phyloP scores from a whole-genome alignment of 2,113 vertebrate genomes.

The Rhombomys opimus region DNA sequence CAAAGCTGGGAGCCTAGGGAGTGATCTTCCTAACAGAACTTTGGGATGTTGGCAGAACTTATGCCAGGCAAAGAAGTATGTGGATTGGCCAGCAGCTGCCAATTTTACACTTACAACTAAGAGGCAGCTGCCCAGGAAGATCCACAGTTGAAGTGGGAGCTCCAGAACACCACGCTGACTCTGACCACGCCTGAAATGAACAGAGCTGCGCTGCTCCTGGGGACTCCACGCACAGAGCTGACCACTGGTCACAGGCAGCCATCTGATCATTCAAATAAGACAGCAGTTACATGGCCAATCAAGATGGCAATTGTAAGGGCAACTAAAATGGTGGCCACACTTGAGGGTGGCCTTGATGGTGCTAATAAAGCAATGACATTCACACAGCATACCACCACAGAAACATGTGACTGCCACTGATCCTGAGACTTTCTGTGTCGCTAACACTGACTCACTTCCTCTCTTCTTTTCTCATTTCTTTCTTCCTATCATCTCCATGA shows the following conservation, averaged over 20 bases:
- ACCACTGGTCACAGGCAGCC: not conserved
- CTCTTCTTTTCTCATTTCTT: not conserved
- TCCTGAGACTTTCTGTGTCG: not conserved
- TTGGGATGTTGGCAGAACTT: not conserved
- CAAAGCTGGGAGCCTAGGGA: not conserved
- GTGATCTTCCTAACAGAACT: not conserved
- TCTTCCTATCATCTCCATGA: not conserved
- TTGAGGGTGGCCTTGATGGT: no score
- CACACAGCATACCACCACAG: not conserved
- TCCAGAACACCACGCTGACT: not conserved
- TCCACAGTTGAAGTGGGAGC: not conserved
- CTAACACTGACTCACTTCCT: not conserved
- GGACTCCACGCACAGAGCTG: not conserved
- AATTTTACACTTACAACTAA: not conserved
- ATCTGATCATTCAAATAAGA: not conserved
- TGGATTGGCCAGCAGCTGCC: not conserved
- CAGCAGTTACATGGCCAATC: not conserved
- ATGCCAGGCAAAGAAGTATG: not conserved
- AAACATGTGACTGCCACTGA: not conserved
- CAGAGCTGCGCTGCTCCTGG: not conserved
- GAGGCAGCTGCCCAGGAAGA: not conserved
- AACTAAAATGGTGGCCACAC: not conserved
- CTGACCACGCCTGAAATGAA: not conserved
- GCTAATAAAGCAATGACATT: not conserved
- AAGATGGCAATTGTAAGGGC: not conserved